phyloP scores from a whole-genome alignment of 2,888 invertebrate genomes.

The Balanococcus diminutus region DNA sequence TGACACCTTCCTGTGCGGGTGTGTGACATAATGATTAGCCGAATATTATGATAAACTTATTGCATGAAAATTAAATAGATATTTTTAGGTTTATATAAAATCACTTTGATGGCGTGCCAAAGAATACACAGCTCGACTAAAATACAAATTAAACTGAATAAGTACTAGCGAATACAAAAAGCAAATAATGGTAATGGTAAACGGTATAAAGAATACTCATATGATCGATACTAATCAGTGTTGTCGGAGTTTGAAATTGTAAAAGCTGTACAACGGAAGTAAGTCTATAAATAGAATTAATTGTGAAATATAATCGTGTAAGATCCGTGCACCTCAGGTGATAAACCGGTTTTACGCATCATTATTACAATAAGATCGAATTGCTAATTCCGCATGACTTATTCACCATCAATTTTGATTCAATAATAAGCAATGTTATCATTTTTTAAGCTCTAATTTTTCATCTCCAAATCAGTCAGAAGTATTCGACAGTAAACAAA shows the following conservation, averaged over 20 bases:
- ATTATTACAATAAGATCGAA: constrained; percentile 9
- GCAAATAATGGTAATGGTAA: neutral
- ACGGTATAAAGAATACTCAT: neutral
- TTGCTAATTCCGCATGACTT: neutral
- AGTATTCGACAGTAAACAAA: too few species aligned
- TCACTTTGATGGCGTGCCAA: constrained; percentile 29
- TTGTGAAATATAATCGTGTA: neutral
- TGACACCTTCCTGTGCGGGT: constrained; percentile 66
- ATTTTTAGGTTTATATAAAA: constrained; percentile 25
- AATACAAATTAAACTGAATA: constrained; percentile 28
- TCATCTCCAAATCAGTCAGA: neutral
- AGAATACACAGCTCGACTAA: neutral
- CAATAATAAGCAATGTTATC: neutral
- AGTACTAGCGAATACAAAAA: neutral
- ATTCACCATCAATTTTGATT: neutral
- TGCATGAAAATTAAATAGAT: constrained; percentile 12
- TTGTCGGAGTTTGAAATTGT: neutral
- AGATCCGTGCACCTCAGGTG: neutral
- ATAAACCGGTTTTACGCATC: constrained; percentile 1
- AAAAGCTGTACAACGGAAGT: constrained; percentile 16
- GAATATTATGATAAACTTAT: neutral
- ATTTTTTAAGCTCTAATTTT: neutral
- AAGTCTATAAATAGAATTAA: constrained; percentile 30
- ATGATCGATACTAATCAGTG: constrained; percentile 37
- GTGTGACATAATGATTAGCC: constrained; percentile 22